Base-by-base conservation (phyloP, 2,888 invertebrate species). In the Sturmia bella region DNA sequence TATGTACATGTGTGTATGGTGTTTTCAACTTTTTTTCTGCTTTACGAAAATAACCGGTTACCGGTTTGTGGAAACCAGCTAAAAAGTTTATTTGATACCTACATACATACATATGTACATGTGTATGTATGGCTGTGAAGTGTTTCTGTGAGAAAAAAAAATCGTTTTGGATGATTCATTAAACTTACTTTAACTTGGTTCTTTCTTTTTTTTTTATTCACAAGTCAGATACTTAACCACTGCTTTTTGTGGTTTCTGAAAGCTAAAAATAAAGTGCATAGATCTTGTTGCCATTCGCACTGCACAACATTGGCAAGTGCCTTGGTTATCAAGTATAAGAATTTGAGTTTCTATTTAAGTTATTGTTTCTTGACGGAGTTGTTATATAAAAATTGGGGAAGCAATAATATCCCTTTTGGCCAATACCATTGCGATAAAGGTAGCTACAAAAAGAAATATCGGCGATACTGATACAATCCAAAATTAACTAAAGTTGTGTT, bases 11-110 rank as follows among this genome's bases (percentile, higher is more conserved):
- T 54, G 24, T 63, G 63, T 70, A 45, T 27, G 39, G 72, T 66
- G 48, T 32, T 66, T 39, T 56, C n/a, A 17, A 19, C 63, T 27
- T 32, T 32, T 32, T 5, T 32, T 32, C 9, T 32, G 1, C 32
- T 32, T 43, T 37, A 32, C 37, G 24, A 45, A 50, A 48, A 39
- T 27, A 84, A 84, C 83, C 81, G 77, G 84, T 84, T 83, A 72
- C 84, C 84, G 84, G 84, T 75, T 41, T 75, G 43, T 21, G 19
- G 48, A 72, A 76, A 74, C 61, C 13, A 12, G 66, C 63, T 54
- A 21, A 75, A 61, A 45, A 21, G 27, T 11, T 43, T 13, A n/a
- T 37, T 32, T 9, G 7, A 17, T n/a, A 15, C 24, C 17, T 3
- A 12, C 9, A 21, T 61, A 17, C 27, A 6, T 27, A 27, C 27